Percentiles rank a stretch among this genome's conserved stretches.
Conservation (phyloP, 2,888 invertebrate genomes). For the Fragum fragum region DNA sequence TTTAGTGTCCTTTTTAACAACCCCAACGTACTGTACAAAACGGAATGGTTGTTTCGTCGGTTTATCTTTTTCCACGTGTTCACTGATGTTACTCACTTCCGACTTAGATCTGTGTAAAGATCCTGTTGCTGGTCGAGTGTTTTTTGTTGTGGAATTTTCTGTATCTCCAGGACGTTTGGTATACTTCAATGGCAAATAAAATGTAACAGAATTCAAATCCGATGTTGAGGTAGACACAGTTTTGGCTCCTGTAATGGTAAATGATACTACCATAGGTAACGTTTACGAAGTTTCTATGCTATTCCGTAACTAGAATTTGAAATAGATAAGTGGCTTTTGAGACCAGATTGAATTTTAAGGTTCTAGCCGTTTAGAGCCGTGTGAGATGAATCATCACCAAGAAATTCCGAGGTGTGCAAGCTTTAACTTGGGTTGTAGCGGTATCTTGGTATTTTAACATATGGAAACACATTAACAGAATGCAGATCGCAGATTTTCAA, state of each 20-base stretch:
- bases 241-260: constrained; percentile 16
- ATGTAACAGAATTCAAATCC: constrained; percentile 8
- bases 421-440: no score
- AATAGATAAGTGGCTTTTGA: no score
- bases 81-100: not conserved
- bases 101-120: constrained; percentile 11
- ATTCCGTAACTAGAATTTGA: no score
- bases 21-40: constrained; percentile 21
- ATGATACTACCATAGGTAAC: no score
- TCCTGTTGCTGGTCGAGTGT: not conserved
- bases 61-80: not conserved
- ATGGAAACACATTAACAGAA: no score
- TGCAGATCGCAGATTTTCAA: no score
- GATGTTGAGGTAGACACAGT: constrained; percentile 18
- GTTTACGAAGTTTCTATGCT: no score
- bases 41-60: not conserved
- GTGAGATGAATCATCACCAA: no score
- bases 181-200: constrained; percentile 22
- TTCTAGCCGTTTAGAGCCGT: no score
- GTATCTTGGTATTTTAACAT: no score
- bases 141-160: not conserved
- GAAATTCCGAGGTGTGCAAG: no score
- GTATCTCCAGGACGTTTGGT: constrained; percentile 19
- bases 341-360: no score
- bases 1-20: constrained; percentile 24